A percentile compares a stretch with the other conserved stretches of the same genome.
Conservation (phyloP, 2,113 vertebrate genomes). For the Columba janthina region DNA sequence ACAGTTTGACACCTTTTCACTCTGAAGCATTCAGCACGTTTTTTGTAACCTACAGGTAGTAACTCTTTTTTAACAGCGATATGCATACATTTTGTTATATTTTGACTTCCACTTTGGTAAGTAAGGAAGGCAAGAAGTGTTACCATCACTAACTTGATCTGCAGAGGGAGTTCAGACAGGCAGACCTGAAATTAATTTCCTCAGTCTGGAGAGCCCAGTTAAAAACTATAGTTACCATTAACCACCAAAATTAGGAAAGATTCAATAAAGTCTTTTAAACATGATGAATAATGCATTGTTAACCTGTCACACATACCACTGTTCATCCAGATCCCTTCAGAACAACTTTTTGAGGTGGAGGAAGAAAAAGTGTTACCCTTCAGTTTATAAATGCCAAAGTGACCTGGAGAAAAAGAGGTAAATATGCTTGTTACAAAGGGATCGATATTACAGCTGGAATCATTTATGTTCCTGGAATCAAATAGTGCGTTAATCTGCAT, state of each 20-base stretch:
- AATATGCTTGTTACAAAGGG: neutral
- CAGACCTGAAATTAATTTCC: neutral
- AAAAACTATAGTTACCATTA: neutral
- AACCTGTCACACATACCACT: neutral
- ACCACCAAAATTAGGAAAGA: neutral
- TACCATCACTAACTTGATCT: neutral
- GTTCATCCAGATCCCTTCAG: neutral
- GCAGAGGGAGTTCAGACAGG: neutral
- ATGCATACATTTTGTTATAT: neutral
- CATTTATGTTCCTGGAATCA: neutral
- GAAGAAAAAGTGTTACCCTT: neutral
- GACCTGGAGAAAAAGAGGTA: neutral
- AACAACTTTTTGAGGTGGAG: neutral
- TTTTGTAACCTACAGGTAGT: neutral
- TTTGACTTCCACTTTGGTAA: neutral
- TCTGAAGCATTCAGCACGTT: accelerated
- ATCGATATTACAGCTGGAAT: neutral
- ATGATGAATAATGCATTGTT: neutral
- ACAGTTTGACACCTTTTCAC: neutral
- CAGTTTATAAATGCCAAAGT: neutral
- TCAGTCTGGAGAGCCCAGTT: neutral
- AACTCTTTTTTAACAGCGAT: neutral
- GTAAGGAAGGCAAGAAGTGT: neutral
- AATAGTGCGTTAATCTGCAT: neutral
- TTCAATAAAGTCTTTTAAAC: neutral